A percentile compares a stretch with the other conserved stretches of the same genome.
phyloP scores from a whole-genome alignment of 2,113 vertebrate species.

The Trogon surrucura region DNA sequence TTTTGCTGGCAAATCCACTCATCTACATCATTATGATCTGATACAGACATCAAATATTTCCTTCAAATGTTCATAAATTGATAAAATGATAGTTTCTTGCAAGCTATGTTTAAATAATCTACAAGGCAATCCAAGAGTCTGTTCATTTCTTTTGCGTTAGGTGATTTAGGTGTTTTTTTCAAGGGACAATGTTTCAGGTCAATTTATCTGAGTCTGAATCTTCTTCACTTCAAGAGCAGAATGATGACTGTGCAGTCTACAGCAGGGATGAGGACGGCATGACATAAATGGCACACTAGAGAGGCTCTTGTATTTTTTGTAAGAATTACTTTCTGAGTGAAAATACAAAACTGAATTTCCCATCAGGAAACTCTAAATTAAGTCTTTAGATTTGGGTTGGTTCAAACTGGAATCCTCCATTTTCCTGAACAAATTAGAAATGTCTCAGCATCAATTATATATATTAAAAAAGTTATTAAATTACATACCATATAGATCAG shows the following conservation, averaged over 20 bases:
- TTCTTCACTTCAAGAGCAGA: not conserved
- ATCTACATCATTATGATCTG: not conserved
- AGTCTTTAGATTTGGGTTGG: not conserved
- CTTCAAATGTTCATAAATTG: not conserved
- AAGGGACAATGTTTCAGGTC: not conserved
- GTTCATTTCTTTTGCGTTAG: not conserved
- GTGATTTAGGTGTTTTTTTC: not conserved
- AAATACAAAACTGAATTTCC: not conserved
- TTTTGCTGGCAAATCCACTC: not conserved
- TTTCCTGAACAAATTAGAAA: not conserved
- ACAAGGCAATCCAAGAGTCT: not conserved
- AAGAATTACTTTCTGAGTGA: not conserved
- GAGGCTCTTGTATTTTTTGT: not conserved
- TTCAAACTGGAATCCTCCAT: not conserved
- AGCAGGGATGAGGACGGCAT: not conserved
- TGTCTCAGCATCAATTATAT: not conserved
- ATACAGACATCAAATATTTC: not conserved
- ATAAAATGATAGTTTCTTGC: not conserved
- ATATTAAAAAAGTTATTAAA: not conserved
- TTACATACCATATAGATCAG: not conserved
- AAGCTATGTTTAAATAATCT: not conserved
- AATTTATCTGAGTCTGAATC: not conserved
- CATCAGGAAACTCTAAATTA: not conserved
- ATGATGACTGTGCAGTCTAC: not conserved
- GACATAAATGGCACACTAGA: not conserved